Percentiles rank a stretch among this genome's conserved stretches.
These are phyloP conservation scores for Gallinago jamesoni DNA, from an alignment of 2,113 vertebrate genomes.

Conservation along the genomic window DNA sequence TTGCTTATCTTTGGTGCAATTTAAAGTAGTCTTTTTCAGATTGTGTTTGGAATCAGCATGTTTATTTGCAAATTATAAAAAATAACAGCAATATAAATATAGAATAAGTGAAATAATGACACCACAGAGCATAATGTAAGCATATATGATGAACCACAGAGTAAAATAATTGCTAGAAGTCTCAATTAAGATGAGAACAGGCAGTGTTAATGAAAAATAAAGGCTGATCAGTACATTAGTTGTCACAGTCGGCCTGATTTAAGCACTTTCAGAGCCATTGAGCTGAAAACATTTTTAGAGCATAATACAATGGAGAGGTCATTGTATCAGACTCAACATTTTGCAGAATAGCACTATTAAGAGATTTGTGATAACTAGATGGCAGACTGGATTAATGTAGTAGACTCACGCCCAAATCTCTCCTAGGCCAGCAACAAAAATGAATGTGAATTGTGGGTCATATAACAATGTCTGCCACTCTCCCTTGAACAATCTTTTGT, in stretches of 20 bases:
- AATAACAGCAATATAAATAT: neutral
- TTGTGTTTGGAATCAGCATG: neutral
- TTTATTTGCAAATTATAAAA: neutral
- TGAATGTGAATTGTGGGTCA: neutral
- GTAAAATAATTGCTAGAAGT: neutral
- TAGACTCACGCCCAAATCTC: neutral
- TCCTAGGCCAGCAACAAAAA: neutral
- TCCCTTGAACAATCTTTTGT: neutral
- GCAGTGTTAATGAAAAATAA: constrained; percentile 18
- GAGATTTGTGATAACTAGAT: constrained; percentile 30
- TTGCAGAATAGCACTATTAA: constrained; percentile 38
- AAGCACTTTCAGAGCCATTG: constrained; percentile 43
- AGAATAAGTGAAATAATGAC: neutral
- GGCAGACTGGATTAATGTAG: constrained; percentile 38
- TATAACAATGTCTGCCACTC: neutral
- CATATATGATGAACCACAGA: neutral
- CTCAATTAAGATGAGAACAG: constrained; percentile 27
- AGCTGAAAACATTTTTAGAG: constrained; percentile 52
- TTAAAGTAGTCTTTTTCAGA: neutral
- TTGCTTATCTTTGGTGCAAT: neutral
- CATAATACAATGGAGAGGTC: constrained; percentile 22
- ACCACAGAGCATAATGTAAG: neutral
- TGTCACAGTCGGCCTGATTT: constrained; percentile 3
- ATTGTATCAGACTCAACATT: constrained; percentile 24
- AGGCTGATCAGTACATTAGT: neutral